Conservation (phyloP, 2,888 invertebrate genomes). For the Strigamia transsilvanica region DNA sequence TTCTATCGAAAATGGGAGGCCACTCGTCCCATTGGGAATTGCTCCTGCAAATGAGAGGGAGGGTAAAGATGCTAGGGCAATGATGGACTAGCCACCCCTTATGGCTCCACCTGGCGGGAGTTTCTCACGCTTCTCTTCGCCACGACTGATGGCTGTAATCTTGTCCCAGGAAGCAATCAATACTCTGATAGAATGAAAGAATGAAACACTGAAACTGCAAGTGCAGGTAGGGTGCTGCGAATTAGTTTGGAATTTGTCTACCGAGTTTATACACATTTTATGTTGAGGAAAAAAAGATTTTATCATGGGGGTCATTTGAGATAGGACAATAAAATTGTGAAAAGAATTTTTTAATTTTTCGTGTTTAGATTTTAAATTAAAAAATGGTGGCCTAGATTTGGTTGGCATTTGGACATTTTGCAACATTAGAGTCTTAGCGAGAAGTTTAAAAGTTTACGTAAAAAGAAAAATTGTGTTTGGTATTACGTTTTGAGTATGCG, state of each 20-base stretch:
- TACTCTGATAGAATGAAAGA: conserved; percentile 24
- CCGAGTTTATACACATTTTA: neutral
- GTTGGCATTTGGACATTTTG: neutral
- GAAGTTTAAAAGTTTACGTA: too few relatives aligned
- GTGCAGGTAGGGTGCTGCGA: neutral
- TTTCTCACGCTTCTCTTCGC: conserved; percentile 22
- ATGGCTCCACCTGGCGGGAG: conserved; percentile 40
- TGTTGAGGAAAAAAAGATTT: too few relatives aligned
- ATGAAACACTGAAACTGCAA: neutral
- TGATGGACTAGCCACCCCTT: conserved; percentile 38
- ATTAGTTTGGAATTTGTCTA: conserved; percentile 33
- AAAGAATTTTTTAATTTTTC: too few relatives aligned
- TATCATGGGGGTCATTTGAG: too few relatives aligned
- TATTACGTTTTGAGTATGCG: too few relatives aligned
- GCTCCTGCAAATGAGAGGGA: conserved; percentile 34
- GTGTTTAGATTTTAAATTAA: too few relatives aligned
- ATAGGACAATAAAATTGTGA: neutral
- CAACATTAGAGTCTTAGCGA: too few relatives aligned
- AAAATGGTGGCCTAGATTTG: neutral
- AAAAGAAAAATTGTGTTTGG: too few relatives aligned
- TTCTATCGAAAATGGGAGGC: conserved; percentile 12
- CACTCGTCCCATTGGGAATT: conserved; percentile 22
- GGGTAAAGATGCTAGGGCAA: conserved; percentile 35
- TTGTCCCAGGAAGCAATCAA: conserved; percentile 42
- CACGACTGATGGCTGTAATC: conserved; percentile 35